Conservation (phyloP, 2,113 vertebrate species). For the Clarias batrachus region DNA sequence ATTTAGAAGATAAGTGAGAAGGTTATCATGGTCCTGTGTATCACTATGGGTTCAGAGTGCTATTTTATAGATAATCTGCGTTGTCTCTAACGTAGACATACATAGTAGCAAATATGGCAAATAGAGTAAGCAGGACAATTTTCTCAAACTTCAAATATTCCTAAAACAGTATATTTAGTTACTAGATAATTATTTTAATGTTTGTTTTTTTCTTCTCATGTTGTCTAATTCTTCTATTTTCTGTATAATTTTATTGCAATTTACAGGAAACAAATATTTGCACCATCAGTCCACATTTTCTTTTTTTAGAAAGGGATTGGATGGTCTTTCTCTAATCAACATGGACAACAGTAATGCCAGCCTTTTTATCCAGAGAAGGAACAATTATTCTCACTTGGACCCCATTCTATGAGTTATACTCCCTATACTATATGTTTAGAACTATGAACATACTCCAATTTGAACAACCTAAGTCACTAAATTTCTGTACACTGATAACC, state of each 20-base stretch:
- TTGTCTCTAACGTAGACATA: background rate
- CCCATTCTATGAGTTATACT: background rate
- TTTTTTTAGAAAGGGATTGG: background rate
- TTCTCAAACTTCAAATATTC: background rate
- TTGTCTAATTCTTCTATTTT: background rate
- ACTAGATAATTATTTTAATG: background rate
- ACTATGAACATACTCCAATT: background rate
- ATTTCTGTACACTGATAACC: background rate
- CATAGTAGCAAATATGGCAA: background rate
- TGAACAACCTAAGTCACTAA: background rate
- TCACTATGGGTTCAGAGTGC: background rate
- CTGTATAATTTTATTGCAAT: background rate
- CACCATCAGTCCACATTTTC: background rate
- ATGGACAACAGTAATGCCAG: background rate
- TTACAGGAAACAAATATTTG: background rate
- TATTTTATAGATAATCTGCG: background rate
- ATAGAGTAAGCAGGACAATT: background rate
- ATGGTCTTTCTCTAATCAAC: background rate
- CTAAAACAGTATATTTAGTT: background rate
- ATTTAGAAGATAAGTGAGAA: too few species aligned
- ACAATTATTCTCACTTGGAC: background rate
- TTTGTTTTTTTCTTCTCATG: background rate
- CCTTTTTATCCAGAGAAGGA: background rate
- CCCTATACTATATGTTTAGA: background rate
- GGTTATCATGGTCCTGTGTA: background rate